A percentile compares a stretch with the other conserved stretches of the same genome.
These are phyloP conservation scores for Macrosteles quadrilineatus DNA, from an alignment of 1,140 invertebrate genomes.

Conservation along the genomic window DNA sequence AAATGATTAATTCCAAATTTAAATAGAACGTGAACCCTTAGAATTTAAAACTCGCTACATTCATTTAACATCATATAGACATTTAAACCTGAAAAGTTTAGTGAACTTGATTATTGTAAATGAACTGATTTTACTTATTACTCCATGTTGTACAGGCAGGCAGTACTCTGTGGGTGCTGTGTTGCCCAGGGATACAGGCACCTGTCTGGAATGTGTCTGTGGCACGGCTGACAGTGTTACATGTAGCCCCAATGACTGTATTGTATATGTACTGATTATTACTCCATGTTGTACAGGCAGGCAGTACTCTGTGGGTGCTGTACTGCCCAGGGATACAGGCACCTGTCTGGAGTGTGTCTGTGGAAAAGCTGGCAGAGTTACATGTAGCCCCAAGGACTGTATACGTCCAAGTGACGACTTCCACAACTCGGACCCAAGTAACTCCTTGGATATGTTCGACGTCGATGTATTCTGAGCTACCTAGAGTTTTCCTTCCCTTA, in stretches of 20 bases:
- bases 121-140: too few species aligned
- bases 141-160: conserved; percentile 52
- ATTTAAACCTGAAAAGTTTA: too few species aligned
- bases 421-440: conserved; percentile 48
- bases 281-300: conserved; percentile 52
- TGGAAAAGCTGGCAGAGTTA: conserved; percentile 62
- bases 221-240: too few species aligned
- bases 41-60: too few species aligned
- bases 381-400: conserved; percentile 62
- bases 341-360: conserved; percentile 70
- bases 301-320: conserved; percentile 62
- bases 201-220: too few species aligned
- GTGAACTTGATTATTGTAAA: too few species aligned
- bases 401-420: conserved; percentile 43
- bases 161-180: conserved; percentile 63
- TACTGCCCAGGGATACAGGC: conserved; percentile 65
- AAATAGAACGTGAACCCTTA: too few species aligned
- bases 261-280: too few species aligned
- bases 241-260: too few species aligned
- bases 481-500: too few species aligned
- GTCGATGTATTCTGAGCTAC: conserved; percentile 43
- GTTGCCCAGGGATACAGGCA: conserved; percentile 63
- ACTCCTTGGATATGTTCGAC: conserved; percentile 46
- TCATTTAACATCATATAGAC: too few species aligned
- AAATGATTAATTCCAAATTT: too few species aligned